A percentile compares a stretch with the other conserved stretches of the same genome.
Conservation (phyloP, 2,797 vertebrate genomes). For the Onychomys torridus region DNA sequence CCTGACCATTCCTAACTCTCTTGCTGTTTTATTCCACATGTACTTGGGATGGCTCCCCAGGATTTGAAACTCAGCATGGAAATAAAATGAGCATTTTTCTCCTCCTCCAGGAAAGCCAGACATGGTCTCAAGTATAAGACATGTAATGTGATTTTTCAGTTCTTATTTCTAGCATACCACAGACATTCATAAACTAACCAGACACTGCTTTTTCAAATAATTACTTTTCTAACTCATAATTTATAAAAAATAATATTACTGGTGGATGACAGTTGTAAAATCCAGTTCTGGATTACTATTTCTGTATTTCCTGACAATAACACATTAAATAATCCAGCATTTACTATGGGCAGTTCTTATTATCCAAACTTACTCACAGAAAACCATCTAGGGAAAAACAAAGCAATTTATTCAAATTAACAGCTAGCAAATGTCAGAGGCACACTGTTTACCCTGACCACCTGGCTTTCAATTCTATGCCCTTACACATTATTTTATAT, state of each 20-base stretch:
- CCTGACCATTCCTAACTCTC: constrained; percentile 46
- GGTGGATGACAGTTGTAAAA: neutral
- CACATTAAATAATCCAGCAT: neutral
- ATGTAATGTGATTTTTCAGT: neutral
- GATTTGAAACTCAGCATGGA: constrained; percentile 45
- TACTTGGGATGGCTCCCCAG: neutral
- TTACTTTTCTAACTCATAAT: neutral
- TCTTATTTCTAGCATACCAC: neutral
- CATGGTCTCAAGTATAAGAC: neutral
- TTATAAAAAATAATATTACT: constrained; percentile 33
- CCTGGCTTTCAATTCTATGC: neutral
- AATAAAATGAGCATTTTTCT: constrained; percentile 49
- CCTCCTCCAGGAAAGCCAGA: constrained; percentile 23
- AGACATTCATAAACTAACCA: neutral
- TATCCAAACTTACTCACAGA: neutral
- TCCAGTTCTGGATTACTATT: neutral
- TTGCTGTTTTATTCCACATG: constrained; percentile 44
- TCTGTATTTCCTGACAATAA: neutral
- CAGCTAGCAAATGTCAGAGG: constrained; percentile 23
- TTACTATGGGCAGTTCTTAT: neutral
- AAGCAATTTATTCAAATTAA: constrained; percentile 20
- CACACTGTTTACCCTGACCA: neutral
- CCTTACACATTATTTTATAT: constrained; percentile 43
- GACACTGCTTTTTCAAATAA: constrained; percentile 21
- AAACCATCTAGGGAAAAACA: neutral